phyloP scores from a whole-genome alignment of 2,113 vertebrate species.

The Aix galericulata region DNA sequence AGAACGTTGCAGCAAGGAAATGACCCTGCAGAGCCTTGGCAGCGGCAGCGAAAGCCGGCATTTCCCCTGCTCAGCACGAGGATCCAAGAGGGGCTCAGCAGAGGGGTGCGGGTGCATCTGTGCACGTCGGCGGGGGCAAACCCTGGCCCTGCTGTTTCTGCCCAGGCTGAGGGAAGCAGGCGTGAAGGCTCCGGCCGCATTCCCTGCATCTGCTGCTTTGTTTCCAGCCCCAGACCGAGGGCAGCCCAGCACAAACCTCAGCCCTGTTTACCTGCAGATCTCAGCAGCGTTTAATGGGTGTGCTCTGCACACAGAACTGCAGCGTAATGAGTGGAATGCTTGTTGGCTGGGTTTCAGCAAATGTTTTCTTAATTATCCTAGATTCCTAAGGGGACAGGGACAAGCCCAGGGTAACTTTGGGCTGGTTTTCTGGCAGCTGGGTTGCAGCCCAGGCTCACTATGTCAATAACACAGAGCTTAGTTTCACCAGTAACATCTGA shows the following conservation, averaged over 20 bases:
- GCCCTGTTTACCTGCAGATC: neutral
- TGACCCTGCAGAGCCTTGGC: neutral
- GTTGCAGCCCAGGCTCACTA: neutral
- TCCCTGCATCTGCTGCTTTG: neutral
- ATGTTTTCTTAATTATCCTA: neutral
- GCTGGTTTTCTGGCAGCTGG: neutral
- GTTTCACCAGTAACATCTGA: neutral
- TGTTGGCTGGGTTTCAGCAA: neutral
- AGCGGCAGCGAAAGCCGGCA: neutral
- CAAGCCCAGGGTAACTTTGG: neutral
- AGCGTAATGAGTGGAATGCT: neutral
- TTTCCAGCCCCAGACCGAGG: neutral
- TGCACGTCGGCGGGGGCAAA: neutral
- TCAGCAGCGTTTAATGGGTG: neutral
- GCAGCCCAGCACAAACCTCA: neutral
- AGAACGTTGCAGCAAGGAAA: neutral
- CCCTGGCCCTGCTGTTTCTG: neutral
- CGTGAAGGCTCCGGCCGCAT: neutral
- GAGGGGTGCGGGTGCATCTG: rapidly evolving
- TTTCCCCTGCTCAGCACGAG: neutral
- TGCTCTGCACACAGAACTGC: neutral
- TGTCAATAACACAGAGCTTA: neutral
- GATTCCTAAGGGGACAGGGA: neutral
- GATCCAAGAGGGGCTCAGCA: neutral
- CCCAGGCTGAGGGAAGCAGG: neutral